phyloP scores from a whole-genome alignment of 2,888 invertebrate genomes.

The Trachelus troglodyta region DNA sequence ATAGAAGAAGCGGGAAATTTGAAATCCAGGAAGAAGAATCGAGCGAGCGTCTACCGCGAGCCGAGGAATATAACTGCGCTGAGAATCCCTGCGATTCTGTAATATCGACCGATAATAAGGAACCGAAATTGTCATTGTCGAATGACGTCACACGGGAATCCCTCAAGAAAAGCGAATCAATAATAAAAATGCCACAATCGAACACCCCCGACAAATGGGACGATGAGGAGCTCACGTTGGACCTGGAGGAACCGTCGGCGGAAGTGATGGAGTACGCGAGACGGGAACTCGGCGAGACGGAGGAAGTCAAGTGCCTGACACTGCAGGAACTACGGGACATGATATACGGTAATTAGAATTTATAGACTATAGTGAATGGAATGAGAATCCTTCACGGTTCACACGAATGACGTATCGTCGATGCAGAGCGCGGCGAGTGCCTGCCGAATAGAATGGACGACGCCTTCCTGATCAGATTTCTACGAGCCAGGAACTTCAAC shows the following conservation, averaged over 20 bases:
- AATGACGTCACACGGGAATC: background rate
- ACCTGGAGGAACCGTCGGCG: constrained; percentile 75
- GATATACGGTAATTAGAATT: constrained; percentile 74
- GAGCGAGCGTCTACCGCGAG: background rate
- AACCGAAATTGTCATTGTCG: background rate
- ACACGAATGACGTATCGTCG: constrained; percentile 10
- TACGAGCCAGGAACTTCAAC: constrained; percentile 80
- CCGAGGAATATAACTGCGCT: background rate
- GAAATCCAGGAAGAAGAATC: background rate
- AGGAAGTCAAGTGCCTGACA: constrained; percentile 75
- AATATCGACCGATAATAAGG: background rate
- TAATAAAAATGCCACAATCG: background rate
- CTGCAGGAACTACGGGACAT: constrained; percentile 79
- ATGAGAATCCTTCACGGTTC: background rate
- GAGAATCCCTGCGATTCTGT: background rate
- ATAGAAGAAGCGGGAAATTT: constrained; percentile 34
- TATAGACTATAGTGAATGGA: background rate
- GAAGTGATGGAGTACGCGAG: constrained; percentile 77
- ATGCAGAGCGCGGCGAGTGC: constrained; percentile 80
- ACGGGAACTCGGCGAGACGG: constrained; percentile 77
- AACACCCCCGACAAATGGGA: constrained; percentile 57
- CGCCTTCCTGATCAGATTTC: constrained; percentile 78
- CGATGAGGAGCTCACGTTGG: constrained; percentile 72
- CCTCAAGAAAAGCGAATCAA: background rate
- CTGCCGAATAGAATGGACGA: constrained; percentile 82